Evolutionary conservation across 2,797 vertebrate genomes (phyloP), one percentile per base, ranked within the genome.

Genomic region (Sebastes alutus): DNA sequence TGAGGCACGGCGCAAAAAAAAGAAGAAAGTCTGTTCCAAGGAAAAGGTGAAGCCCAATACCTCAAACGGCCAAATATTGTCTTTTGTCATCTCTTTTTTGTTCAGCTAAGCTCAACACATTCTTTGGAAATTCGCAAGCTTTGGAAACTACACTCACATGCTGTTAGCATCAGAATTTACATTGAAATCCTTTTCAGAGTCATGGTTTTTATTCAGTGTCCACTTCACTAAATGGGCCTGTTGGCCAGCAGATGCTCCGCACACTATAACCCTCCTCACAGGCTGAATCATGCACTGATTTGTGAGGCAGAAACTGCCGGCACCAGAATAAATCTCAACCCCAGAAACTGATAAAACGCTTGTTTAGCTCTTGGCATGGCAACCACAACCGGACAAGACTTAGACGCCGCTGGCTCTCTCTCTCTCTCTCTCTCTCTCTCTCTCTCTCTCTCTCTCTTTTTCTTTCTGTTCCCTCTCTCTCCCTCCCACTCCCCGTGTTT

Each of bases 321-420:
- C 79, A 87, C 10, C 70, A 83, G 70, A 85, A 78, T 88, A 90
- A 85, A 90, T 72, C 59, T 64, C 58, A 84, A 56, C 79, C 80
- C 83, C 77, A 86, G 71, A 88, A 90, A 85, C 56, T 70, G 62
- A 90, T 92, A 87, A 88, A 91, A 92, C 14, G 75, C 73, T 79
- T 91, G 82, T 87, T 92, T 89, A 59, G 74, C 54, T 83, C 42
- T 89, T 89, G 78, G 87, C 80, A 86, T 69, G 49, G 60, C 63
- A 74, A 77, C 68, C 75, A 56, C 59, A 54, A 72, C 66, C 46
- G 27, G 81, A 90, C 49, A 70, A 80, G 77, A 85, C 79, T 84
- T 86, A 73, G 60, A 89, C 23, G 2, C 63, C 30, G 38, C 71
- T 72, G 67, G 59, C 77, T 74, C 22, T 35, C 64, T 38, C 20